Evolutionary conservation across 1,140 invertebrate species (phyloP), one percentile per base, ranked within the genome.

Genomic region (Thaumetopoea pityocampa): DNA sequence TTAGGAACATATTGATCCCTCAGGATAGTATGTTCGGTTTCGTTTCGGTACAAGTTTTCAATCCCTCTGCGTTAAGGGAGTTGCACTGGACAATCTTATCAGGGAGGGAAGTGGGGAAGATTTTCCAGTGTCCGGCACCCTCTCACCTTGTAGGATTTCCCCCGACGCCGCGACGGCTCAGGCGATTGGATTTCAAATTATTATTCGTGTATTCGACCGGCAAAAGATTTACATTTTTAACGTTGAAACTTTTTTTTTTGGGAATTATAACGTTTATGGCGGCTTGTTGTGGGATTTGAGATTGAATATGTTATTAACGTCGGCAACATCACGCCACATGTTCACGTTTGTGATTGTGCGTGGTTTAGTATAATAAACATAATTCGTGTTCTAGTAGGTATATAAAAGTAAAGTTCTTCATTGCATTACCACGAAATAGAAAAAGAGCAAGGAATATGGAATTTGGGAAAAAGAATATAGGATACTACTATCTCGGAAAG

Each of bases 1-100:
- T 80, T 76, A 57, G 43, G 58, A 78, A 82, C 55, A 58, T 80
- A 83, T 80, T 80, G 73, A 77, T 78, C 76, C 76, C 79, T 27
- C 5, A 68, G 71, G 76, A 83, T 68, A 58, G 30, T 63, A 63
- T 74, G 69, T 67, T 76, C 73, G 66, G 68, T 76, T 78, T 76
- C 74, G 71, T 69, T 82, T 71, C 70, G 59, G 67, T 69, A 42
- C 55, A 80, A 83, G 54, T 83, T 79, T 80, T 69, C 72, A 74
- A 81, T 79, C 76, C 79, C 76, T 79, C 63, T 66, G 76, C 64
- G 74, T 78, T 77, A 60, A 63, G 79, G 76, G 76, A 79, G 67
- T 80, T 80, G 73, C 73, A 74, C 63, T 78, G 71, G 79, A 80
- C 79, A 79, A 83, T 83, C 70, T 79, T 80, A 81, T 83, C 79